A percentile compares a stretch with the other conserved stretches of the same genome.
Evolutionary conservation across 2,113 vertebrate species (phyloP).

Genomic region (Mola mola): DNA sequence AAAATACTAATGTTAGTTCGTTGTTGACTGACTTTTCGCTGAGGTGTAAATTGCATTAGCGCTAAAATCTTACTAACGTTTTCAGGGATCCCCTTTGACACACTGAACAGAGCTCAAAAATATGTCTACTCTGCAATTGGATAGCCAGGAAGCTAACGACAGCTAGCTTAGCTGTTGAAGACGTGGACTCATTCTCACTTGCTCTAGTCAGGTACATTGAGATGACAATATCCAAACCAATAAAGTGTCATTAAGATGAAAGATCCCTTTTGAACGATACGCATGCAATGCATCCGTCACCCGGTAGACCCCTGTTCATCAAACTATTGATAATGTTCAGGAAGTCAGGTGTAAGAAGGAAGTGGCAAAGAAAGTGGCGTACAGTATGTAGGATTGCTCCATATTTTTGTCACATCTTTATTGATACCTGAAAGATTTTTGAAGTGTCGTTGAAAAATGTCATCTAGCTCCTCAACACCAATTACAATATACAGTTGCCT

Average conservation of each 20-base stretch:
- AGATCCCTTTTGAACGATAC: neutral
- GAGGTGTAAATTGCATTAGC: conserved; percentile 8
- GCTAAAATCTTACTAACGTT: neutral
- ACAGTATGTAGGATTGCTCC: neutral
- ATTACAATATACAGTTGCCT: too few relatives aligned
- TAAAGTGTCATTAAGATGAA: neutral
- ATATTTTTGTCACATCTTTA: neutral
- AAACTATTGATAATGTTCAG: conserved; percentile 12
- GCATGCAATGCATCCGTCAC: neutral
- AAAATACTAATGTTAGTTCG: conserved; percentile 30
- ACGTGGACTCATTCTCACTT: conserved; percentile 33
- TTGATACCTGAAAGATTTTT: too few relatives aligned
- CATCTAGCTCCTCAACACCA: too few relatives aligned
- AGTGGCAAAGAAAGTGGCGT: conserved; percentile 41
- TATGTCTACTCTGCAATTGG: neutral
- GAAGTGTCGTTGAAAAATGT: too few relatives aligned
- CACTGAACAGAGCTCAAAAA: neutral
- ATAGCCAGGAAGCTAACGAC: conserved; percentile 26
- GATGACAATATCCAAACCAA: too few relatives aligned
- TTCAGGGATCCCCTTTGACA: neutral
- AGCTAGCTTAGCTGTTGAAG: conserved; percentile 21
- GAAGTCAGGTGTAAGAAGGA: conserved; percentile 62
- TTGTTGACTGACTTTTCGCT: conserved; percentile 18
- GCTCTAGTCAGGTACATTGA: conserved; percentile 4
- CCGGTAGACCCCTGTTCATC: neutral